phyloP scores from a whole-genome alignment of 2,797 vertebrate species.

The Echeneis naucrates region DNA sequence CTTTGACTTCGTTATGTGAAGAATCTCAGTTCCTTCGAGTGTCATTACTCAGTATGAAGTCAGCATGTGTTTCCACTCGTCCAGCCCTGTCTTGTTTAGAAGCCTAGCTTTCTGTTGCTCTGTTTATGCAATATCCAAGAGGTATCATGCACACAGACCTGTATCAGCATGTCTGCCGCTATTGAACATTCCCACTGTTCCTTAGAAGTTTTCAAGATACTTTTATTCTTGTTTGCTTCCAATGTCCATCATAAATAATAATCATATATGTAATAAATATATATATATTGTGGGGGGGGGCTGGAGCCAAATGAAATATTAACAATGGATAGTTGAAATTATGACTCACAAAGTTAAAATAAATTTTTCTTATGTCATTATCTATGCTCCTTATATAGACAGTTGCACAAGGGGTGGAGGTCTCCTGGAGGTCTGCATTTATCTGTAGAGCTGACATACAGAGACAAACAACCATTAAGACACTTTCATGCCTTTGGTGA shows the following conservation, averaged over 20 bases:
- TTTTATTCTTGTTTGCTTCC: background rate
- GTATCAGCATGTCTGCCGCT: constrained; percentile 44
- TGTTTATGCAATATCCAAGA: constrained; percentile 21
- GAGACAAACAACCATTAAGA: too few relatives aligned
- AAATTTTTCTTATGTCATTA: too few relatives aligned
- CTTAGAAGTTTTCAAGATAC: background rate
- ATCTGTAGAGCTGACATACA: too few relatives aligned
- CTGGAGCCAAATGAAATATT: background rate
- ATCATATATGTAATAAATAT: too few relatives aligned
- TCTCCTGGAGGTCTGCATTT: too few relatives aligned
- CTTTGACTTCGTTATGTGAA: background rate
- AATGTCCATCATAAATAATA: background rate
- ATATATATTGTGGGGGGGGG: too few relatives aligned
- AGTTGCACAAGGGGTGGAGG: too few relatives aligned
- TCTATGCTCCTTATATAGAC: too few relatives aligned
- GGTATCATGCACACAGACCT: constrained; percentile 15
- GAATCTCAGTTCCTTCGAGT: constrained; percentile 44
- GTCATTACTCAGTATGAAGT: constrained; percentile 57
- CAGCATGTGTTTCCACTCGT: constrained; percentile 50
- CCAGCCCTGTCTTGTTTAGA: constrained; percentile 43
- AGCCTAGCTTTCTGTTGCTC: constrained; percentile 30
- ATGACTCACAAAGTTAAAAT: background rate
- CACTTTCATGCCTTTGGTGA: too few relatives aligned
- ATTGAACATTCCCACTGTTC: background rate
- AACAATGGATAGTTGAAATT: background rate